phyloP scores from a whole-genome alignment of 1,140 invertebrate genomes.

The Melitaea cinxia region DNA sequence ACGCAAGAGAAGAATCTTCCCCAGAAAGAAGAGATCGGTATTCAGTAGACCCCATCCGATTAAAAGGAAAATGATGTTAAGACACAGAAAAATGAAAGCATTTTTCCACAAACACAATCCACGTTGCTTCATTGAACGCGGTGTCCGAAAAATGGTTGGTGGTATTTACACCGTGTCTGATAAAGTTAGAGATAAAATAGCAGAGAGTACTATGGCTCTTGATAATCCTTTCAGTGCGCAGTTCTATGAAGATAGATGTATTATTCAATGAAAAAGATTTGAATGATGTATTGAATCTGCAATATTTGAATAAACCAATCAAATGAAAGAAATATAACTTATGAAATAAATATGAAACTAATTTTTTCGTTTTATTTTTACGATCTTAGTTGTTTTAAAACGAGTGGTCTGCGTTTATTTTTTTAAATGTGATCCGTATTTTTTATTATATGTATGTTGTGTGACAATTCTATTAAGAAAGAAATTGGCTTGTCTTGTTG shows the following conservation, averaged over 20 bases:
- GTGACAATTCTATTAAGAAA: no score
- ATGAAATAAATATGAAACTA: no score
- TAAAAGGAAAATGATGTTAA: constrained; percentile 59
- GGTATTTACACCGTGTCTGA: constrained; percentile 61
- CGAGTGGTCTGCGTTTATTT: no score
- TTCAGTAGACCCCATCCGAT: constrained; percentile 66
- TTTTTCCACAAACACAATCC: constrained; percentile 61
- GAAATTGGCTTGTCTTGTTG: no score
- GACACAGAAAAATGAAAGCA: constrained; percentile 55
- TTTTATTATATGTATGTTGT: no score
- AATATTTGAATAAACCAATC: neutral
- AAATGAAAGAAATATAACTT: neutral
- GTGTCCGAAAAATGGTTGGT: constrained; percentile 54
- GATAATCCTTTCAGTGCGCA: constrained; percentile 63
- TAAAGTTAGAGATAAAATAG: constrained; percentile 60
- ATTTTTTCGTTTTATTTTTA: no score
- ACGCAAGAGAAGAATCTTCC: constrained; percentile 52
- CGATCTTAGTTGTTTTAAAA: no score
- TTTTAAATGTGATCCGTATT: no score
- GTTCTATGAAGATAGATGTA: constrained; percentile 65
- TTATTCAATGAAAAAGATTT: constrained; percentile 45
- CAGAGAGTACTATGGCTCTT: constrained; percentile 55
- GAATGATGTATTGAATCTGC: neutral
- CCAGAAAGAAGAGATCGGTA: constrained; percentile 56
- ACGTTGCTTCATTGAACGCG: constrained; percentile 39